Conservation (phyloP, 2,797 vertebrate genomes). For the Morus bassanus region DNA sequence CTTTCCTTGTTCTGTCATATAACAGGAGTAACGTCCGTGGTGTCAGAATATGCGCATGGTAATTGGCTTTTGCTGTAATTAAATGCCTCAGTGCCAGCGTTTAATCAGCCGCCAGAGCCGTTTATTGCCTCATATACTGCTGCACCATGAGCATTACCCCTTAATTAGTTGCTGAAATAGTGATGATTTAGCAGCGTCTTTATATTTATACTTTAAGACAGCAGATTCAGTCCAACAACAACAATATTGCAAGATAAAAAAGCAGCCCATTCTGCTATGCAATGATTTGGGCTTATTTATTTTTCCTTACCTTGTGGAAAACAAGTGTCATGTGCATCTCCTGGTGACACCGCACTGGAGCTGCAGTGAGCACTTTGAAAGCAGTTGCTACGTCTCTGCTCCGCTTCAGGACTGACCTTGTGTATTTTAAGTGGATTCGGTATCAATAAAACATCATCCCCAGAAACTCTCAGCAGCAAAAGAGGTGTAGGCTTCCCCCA, state of each 20-base stretch:
- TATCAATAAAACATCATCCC: background rate
- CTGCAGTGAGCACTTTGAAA: background rate
- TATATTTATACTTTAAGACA: conserved; percentile 67
- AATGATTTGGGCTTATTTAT: background rate
- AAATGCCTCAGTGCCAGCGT: conserved; percentile 61
- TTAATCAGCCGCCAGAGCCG: conserved; percentile 70
- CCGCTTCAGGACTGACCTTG: background rate
- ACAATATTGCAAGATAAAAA: conserved; percentile 64
- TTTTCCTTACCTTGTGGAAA: conserved; percentile 20
- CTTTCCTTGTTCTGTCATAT: background rate
- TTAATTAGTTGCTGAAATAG: conserved; percentile 76
- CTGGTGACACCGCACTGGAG: background rate
- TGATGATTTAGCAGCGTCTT: conserved; percentile 74
- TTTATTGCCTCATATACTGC: conserved; percentile 71
- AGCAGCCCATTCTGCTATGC: conserved; percentile 27
- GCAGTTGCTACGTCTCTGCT: background rate
- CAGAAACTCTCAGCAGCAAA: background rate
- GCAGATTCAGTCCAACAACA: conserved; percentile 58
- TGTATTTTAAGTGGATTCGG: background rate
- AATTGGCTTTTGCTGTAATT: conserved; percentile 66
- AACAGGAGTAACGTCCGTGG: background rate
- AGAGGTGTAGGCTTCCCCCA: background rate
- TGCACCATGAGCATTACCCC: conserved; percentile 61
- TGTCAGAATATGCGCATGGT: background rate
- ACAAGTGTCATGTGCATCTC: background rate